A percentile compares a stretch with the other conserved stretches of the same genome.
Evolutionary conservation across 1,140 invertebrate genomes (phyloP).

Genomic region (Eriocheir sinensis): DNA sequence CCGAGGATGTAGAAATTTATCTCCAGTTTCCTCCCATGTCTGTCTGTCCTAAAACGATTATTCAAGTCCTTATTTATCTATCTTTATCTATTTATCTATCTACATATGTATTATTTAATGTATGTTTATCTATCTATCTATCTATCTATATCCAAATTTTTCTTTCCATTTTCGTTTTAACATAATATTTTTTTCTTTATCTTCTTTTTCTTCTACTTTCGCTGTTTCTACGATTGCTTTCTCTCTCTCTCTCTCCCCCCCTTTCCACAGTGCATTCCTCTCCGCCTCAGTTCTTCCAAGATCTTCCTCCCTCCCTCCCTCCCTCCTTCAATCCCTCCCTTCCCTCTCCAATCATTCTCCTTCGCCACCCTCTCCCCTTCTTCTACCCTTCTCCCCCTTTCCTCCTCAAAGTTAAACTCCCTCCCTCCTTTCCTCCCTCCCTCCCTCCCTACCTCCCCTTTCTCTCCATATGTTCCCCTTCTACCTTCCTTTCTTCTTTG

Average conservation of each 20-base stretch:
- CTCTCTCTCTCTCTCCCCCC: conserved; percentile 5
- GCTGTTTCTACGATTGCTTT: background rate
- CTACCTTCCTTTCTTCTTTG: conserved; percentile 3
- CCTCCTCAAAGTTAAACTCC: background rate
- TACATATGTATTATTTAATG: background rate
- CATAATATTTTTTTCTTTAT: background rate
- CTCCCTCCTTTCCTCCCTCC: too few relatives aligned
- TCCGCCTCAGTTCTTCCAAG: background rate
- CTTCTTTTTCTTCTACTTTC: background rate
- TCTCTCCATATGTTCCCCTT: background rate
- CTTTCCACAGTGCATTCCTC: background rate
- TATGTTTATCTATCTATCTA: conserved; percentile 45
- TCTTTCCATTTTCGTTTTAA: background rate
- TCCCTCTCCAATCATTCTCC: background rate
- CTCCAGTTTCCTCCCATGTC: background rate
- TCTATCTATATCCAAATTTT: conserved; percentile 15
- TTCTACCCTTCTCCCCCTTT: background rate
- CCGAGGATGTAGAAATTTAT: too few relatives aligned
- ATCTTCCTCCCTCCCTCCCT: background rate
- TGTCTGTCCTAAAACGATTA: background rate
- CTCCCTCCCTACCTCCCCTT: background rate
- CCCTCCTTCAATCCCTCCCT: background rate
- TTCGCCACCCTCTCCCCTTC: background rate
- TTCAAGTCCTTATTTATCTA: conserved; percentile 46
- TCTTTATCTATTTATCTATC: conserved; percentile 43